Base-by-base conservation (phyloP, 2,113 vertebrate species). In the Argyrosomus japonicus region DNA sequence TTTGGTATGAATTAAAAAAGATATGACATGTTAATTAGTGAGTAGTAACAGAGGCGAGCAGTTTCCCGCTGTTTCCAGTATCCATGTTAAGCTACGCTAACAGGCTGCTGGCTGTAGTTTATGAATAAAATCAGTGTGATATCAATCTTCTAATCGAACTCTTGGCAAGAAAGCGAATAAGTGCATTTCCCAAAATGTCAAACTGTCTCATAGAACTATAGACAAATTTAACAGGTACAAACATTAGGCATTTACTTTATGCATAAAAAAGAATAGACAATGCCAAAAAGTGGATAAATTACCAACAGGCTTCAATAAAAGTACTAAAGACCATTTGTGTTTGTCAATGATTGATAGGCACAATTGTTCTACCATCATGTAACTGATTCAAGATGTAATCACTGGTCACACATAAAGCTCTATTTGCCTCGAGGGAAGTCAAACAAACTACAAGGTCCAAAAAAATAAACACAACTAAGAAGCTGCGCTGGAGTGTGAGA, bases 381-480 rank as follows among this genome's bases (percentile, higher is more conserved):
- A 88, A 85, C 77, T 65, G 78, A 91, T 93, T 91, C 82, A 87
- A 90, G 75, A 82, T 86, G 83, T 93, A 91, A 91, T 90, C 89
- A 84, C 76, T 84, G 76, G 70, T 86, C 81, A 85, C 87, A 85
- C 73, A 85, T 83, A 83, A 82, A 87, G 68, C 82, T 70, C 79
- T 68, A 81, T 89, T 88, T 85, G 78, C 91, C 88, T 85, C 68
- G 29, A 81, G 89, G 86, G 83, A 86, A 92, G 88, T 91, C 83
- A 93, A 94, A 93, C 87, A 93, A 94, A 92, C 91, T 88, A 88
- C 80, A 80, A 82, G 89, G 82, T 64, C 60, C 62, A 77, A 76
- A 88, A 83, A 92, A 94, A 93, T 87, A 94, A 94, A 93, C 89
- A 85, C 25, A 64, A 77, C 72, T 82, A 90, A 86, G 76, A 92